A percentile compares a stretch with the other conserved stretches of the same genome.
phyloP scores from a whole-genome alignment of 2,797 vertebrate species.

The Knipowitschia caucasica region DNA sequence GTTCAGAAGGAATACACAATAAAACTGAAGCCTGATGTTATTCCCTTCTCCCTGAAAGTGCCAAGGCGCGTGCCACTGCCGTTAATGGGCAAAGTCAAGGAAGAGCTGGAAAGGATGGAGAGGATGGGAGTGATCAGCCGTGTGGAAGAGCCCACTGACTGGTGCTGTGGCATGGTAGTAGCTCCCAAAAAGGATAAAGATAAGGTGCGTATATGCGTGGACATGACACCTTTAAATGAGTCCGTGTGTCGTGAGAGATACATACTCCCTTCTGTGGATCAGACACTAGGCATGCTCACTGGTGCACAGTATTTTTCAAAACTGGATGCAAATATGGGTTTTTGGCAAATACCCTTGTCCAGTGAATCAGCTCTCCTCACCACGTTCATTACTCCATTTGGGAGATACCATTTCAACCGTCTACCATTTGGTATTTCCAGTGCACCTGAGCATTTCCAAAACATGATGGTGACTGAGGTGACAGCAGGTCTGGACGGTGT shows the following conservation, averaged over 20 bases:
- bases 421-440: conserved; percentile 1
- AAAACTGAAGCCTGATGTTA: too few relatives aligned
- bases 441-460: too few relatives aligned
- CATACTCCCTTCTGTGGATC: neutral
- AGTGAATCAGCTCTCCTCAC: neutral
- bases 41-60: too few relatives aligned
- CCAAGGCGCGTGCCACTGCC: too few relatives aligned
- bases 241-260: too few relatives aligned
- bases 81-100: too few relatives aligned
- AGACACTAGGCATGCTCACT: conserved; percentile 2
- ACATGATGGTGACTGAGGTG: too few relatives aligned
- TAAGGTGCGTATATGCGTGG: neutral
- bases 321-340: too few relatives aligned
- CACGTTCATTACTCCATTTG: conserved; percentile 1
- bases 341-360: conserved; percentile 1
- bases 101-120: neutral
- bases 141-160: neutral
- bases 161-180: neutral
- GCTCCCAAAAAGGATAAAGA: conserved; percentile 1
- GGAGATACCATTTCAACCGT: too few relatives aligned
- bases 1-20: too few relatives aligned
- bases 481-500: too few relatives aligned
- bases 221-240: neutral
- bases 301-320: neutral
- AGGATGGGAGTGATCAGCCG: neutral